Percentiles rank a stretch among this genome's conserved stretches.
Evolutionary conservation across 1,140 invertebrate genomes (phyloP).

Genomic region (Drosophila pectinifera): DNA sequence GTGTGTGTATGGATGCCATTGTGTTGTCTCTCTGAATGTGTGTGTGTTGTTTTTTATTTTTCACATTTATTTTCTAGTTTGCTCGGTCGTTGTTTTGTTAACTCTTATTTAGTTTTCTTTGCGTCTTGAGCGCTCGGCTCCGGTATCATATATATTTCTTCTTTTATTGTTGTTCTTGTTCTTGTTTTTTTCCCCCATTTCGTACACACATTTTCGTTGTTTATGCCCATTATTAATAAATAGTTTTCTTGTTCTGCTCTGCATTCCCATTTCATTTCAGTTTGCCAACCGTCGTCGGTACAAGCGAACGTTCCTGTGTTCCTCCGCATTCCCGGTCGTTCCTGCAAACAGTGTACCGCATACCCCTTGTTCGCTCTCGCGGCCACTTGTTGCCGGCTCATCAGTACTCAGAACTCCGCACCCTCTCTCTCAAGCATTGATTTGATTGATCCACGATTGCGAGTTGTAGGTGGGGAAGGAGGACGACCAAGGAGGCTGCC

Average conservation of each 20-base stretch:
- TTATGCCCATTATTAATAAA: slow-evolving; percentile 80
- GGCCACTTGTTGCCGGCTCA: slow-evolving; percentile 43
- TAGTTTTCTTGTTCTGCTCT: slow-evolving; percentile 79
- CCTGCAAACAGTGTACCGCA: slow-evolving; percentile 7
- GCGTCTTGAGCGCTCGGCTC: slow-evolving; percentile 34
- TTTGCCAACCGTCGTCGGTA: slow-evolving; percentile 52
- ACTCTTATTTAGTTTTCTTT: slow-evolving; percentile 64
- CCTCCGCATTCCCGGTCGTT: slow-evolving; percentile 31
- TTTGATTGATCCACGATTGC: slow-evolving; percentile 28
- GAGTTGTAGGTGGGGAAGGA: background rate
- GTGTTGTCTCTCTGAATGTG: slow-evolving; percentile 47
- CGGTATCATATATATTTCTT: slow-evolving; percentile 28
- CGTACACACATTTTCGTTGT: slow-evolving; percentile 48
- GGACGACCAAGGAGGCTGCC: slow-evolving; percentile 1
- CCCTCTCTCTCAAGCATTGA: background rate
- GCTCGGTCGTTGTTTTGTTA: slow-evolving; percentile 56
- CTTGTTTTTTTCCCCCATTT: slow-evolving; percentile 19
- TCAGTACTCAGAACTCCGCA: background rate
- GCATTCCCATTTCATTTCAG: slow-evolving; percentile 78
- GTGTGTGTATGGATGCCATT: slow-evolving; percentile 36
- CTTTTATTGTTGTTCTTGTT: background rate
- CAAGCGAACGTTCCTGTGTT: slow-evolving; percentile 40
- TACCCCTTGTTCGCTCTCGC: slow-evolving; percentile 7
- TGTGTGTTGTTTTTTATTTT: slow-evolving; percentile 46
- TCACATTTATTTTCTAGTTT: slow-evolving; percentile 72